Evolutionary conservation across 92 coral and sea anemone genomes (phyloP).

Genomic region (Porites divaricata): DNA sequence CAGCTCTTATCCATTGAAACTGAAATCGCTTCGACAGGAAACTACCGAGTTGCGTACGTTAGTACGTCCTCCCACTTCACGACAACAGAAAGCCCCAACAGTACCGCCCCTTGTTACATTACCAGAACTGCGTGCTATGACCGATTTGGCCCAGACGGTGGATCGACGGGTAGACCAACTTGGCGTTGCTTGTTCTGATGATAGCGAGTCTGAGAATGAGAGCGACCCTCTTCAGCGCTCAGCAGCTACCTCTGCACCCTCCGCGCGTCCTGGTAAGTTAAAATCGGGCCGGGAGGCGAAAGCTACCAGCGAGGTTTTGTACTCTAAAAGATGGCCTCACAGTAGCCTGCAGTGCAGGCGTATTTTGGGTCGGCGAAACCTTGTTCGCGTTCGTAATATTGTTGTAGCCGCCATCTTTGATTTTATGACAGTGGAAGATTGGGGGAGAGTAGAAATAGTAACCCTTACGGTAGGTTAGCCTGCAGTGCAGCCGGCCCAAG

Average conservation of each 20-base stretch:
- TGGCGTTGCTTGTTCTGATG: background rate
- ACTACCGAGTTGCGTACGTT: background rate
- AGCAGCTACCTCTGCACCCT: background rate
- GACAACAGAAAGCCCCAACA: background rate
- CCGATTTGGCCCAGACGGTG: slow-evolving; percentile 4
- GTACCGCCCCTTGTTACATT: background rate
- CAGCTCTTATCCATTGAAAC: background rate
- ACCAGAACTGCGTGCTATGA: slow-evolving; percentile 14
- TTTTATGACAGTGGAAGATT: no score
- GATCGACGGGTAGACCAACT: background rate
- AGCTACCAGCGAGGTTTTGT: slow-evolving; percentile 5
- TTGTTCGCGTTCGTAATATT: no score
- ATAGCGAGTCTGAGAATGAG: background rate
- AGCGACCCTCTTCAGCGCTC: background rate
- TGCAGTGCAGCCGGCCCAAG: no score
- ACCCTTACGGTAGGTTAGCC: no score
- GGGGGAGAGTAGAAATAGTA: no score
- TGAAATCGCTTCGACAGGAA: background rate
- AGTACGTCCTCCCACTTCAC: background rate
- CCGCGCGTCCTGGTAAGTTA: slow-evolving; percentile 23
- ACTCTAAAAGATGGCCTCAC: slow-evolving; percentile 20
- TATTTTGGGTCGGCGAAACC: no score
- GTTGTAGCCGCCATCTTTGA: no score
- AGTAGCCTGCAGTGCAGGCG: no score
- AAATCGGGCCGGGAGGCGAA: slow-evolving; percentile 20